These are phyloP conservation scores for Bibio marci DNA, from an alignment of 2,888 invertebrate species.

Conservation along the genomic window DNA sequence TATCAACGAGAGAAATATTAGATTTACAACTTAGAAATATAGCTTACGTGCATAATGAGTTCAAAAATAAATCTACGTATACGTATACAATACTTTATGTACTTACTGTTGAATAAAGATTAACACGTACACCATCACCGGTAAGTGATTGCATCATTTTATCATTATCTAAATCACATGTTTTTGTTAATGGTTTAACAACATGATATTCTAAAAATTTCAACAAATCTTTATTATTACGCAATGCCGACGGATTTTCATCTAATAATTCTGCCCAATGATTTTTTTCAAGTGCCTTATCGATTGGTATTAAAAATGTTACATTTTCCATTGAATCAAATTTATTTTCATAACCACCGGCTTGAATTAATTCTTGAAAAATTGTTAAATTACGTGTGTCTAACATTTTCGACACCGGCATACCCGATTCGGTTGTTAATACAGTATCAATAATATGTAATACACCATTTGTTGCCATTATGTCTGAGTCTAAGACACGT, in stretches of 20 bases:
- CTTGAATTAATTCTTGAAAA: conserved; percentile 36
- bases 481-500: conserved; percentile 38
- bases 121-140: conserved; percentile 35
- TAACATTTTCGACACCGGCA: conserved; percentile 30
- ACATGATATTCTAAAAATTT: conserved; percentile 47
- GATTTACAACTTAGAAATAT: too few relatives aligned
- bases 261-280: conserved; percentile 22
- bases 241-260: conserved; percentile 24
- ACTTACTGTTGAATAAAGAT: conserved; percentile 40
- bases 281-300: conserved; percentile 40
- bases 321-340: conserved; percentile 38
- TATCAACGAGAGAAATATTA: too few relatives aligned
- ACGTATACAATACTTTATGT: too few relatives aligned
- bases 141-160: conserved; percentile 32
- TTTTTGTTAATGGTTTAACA: conserved; percentile 34
- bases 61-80: too few relatives aligned
- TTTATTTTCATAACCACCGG: conserved; percentile 35
- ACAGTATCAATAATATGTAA: conserved; percentile 49
- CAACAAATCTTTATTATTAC: conserved; percentile 29
- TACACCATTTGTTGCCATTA: conserved; percentile 56
- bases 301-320: conserved; percentile 45
- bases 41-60: too few relatives aligned
- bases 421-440: conserved; percentile 39
- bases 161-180: conserved; percentile 38
- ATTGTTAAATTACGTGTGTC: conserved; percentile 41